Evolutionary conservation across 2,113 vertebrate species (phyloP).

Genomic region (Erinaceus europaeus): DNA sequence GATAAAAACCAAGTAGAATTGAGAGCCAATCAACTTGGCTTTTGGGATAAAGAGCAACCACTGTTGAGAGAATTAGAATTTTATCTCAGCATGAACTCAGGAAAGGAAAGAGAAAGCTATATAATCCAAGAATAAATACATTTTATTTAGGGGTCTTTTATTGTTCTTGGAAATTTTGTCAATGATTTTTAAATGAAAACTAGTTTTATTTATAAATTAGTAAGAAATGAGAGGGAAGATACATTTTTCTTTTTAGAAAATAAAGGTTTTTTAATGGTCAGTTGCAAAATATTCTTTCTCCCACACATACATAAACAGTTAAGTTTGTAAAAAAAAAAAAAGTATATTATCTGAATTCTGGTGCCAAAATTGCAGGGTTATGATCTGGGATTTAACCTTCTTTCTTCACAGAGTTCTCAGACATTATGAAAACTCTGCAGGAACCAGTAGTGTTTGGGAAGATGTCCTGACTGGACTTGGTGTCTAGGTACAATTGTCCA

Average conservation of each 20-base stretch:
- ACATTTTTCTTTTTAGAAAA: conserved; percentile 47
- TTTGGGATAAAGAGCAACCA: conserved; percentile 64
- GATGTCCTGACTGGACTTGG: neutral
- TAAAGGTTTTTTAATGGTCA: conserved; percentile 15
- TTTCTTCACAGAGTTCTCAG: neutral
- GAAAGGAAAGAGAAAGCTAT: conserved; percentile 42
- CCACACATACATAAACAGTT: neutral
- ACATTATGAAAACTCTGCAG: neutral
- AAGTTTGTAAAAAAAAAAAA: neutral
- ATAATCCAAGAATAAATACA: conserved; percentile 69
- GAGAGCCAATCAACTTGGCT: conserved; percentile 71
- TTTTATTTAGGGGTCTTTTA: conserved; percentile 60
- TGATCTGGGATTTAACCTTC: neutral
- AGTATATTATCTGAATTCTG: neutral
- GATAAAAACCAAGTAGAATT: conserved; percentile 68
- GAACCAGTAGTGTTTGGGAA: neutral
- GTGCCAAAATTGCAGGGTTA: neutral
- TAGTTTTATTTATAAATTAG: conserved; percentile 59
- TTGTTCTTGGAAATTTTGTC: conserved; percentile 54
- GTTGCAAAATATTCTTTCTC: neutral
- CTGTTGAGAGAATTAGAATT: conserved; percentile 70
- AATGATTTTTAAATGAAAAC: conserved; percentile 69
- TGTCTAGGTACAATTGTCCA: neutral
- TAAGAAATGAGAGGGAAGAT: conserved; percentile 57
- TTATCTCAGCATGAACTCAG: conserved; percentile 70